Percentiles rank a stretch among this genome's conserved stretches.
phyloP scores from a whole-genome alignment of 2,888 invertebrate species.

The Petrolisthes manimaculis region DNA sequence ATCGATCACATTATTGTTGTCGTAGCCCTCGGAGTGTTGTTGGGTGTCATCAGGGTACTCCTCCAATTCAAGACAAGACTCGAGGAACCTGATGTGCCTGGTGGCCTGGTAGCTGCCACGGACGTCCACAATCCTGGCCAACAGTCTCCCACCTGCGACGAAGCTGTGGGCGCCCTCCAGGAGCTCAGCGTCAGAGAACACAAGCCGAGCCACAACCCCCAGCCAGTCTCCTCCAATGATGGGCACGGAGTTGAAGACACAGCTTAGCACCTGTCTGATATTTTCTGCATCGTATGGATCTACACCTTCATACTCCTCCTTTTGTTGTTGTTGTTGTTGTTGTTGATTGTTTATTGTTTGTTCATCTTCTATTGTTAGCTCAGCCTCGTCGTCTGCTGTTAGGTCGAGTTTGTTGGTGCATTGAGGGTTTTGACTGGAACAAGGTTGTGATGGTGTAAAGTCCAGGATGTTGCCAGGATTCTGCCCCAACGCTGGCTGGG shows the following conservation, averaged over 20 bases:
- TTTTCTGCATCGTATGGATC: not conserved
- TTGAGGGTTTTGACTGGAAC: not conserved
- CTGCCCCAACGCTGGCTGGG: not conserved
- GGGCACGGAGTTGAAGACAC: slow-evolving; percentile 49
- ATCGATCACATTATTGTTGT: not conserved
- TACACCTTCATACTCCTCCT: not conserved
- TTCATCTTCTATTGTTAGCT: no score
- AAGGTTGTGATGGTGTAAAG: not conserved
- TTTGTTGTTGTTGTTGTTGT: not conserved
- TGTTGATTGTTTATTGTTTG: not conserved
- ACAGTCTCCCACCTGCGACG: slow-evolving; percentile 28
- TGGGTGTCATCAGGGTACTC: not conserved
- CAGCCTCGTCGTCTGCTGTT: not conserved
- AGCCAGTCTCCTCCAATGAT: slow-evolving; percentile 42
- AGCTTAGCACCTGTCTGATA: slow-evolving; percentile 7
- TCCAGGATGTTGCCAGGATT: not conserved
- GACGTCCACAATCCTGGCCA: slow-evolving; percentile 10
- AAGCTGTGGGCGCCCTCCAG: slow-evolving; percentile 26
- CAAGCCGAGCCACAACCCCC: not conserved
- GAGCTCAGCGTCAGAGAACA: slow-evolving; percentile 22
- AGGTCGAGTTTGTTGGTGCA: not conserved
- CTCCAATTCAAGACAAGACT: not conserved
- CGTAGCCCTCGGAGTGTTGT: not conserved
- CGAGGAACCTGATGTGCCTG: not conserved
- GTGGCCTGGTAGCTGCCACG: not conserved